These are phyloP conservation scores for Carapus acus DNA, from an alignment of 2,797 vertebrate genomes.

Conservation along the genomic window DNA sequence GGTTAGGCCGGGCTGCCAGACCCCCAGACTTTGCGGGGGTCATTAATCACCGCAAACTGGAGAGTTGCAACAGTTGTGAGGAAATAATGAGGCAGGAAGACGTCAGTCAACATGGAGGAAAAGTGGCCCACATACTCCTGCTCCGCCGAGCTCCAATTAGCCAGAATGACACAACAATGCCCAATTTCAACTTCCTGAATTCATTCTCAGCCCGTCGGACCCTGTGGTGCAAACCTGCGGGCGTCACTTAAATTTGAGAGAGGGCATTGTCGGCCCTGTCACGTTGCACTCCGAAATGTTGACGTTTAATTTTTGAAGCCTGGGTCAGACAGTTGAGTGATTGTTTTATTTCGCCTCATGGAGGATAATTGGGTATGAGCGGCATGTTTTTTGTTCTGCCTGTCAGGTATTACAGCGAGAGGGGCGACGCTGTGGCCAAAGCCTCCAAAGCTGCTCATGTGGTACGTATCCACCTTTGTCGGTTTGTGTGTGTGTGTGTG, in stretches of 20 bases:
- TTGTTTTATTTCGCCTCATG: neutral
- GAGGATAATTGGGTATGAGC: neutral
- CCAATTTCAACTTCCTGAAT: neutral
- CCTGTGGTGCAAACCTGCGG: neutral
- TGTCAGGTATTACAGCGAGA: conserved; percentile 82
- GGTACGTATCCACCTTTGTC: conserved; percentile 70
- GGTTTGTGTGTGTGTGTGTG: conserved; percentile 9
- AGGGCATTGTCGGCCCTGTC: neutral
- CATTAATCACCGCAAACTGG: neutral
- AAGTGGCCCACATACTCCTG: no score
- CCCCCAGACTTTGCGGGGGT: neutral
- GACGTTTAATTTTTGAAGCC: no score
- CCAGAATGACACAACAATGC: neutral
- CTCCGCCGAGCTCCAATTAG: neutral
- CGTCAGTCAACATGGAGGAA: no score
- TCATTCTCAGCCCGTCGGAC: no score
- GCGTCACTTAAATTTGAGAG: no score
- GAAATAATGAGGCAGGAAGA: no score
- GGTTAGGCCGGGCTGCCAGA: neutral
- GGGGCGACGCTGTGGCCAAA: conserved; percentile 86
- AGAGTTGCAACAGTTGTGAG: neutral
- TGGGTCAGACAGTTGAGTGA: neutral
- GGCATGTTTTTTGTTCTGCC: conserved; percentile 9
- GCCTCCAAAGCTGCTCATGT: conserved; percentile 84
- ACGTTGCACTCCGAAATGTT: neutral